Evolutionary conservation across 2,113 vertebrate species (phyloP).

Genomic region (Chiloscyllium plagiosum): DNA sequence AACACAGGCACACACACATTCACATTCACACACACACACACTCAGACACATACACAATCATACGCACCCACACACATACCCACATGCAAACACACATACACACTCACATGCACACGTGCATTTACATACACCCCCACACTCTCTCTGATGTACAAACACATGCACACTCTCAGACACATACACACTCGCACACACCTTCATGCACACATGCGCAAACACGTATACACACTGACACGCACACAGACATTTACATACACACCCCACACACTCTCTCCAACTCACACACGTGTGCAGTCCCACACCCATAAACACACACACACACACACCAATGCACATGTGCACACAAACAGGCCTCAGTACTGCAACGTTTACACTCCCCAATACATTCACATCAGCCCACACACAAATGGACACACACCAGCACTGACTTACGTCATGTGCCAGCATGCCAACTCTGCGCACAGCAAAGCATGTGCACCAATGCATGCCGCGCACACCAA

Average conservation of each 20-base stretch:
- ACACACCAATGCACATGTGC: neutral
- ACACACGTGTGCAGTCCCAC: neutral
- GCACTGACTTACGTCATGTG: neutral
- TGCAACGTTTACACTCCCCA: too few species aligned
- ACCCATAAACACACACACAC: neutral
- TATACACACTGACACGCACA: neutral
- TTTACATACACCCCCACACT: too few species aligned
- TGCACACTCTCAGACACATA: neutral
- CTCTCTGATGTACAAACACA: neutral
- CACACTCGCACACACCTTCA: too few species aligned
- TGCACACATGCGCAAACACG: too few species aligned
- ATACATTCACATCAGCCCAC: neutral
- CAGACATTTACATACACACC: neutral
- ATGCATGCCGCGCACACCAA: too few species aligned
- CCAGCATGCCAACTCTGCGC: neutral
- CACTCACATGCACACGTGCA: neutral
- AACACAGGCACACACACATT: neutral
- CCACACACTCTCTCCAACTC: neutral
- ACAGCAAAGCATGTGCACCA: neutral
- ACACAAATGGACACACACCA: neutral
- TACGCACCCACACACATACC: neutral
- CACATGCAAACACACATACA: neutral
- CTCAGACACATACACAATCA: neutral
- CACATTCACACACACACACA: neutral
- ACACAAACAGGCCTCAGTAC: neutral